phyloP scores from a whole-genome alignment of 2,113 vertebrate species.

The Platichthys stellatus region DNA sequence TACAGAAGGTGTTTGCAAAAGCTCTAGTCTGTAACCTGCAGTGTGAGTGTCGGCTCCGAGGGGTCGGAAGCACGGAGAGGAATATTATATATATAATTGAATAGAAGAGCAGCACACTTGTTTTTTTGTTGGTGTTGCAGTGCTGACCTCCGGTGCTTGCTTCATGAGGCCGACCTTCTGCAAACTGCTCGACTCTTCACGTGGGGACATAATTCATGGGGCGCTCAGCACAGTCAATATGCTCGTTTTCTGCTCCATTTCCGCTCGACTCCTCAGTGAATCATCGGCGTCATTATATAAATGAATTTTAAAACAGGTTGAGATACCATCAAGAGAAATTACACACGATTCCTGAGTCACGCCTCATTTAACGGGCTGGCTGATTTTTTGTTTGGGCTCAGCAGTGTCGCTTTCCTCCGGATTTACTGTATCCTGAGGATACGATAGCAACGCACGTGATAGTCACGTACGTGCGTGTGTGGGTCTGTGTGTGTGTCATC shows the following conservation, averaged over 20 bases:
- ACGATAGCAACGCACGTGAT: conserved; percentile 34
- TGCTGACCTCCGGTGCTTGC: conserved; percentile 38
- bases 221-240: conserved; percentile 65
- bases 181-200: conserved; percentile 51
- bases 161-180: conserved; percentile 59
- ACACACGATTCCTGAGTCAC: conserved; percentile 67
- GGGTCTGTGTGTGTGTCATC: conserved; percentile 18
- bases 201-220: conserved; percentile 52
- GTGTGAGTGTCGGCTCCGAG: background rate
- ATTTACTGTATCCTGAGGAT: conserved; percentile 52
- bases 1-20: background rate
- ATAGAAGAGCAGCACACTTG: conserved; percentile 9
- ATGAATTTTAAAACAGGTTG: conserved; percentile 73
- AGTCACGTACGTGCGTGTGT: background rate
- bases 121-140: conserved; percentile 24
- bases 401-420: conserved; percentile 63
- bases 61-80: background rate
- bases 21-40: background rate
- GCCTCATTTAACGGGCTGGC: conserved; percentile 70
- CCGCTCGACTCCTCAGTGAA: conserved; percentile 67
- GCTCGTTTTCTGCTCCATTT: conserved; percentile 76
- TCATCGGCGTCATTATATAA: conserved; percentile 73
- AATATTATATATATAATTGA: conserved; percentile 32
- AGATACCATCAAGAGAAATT: conserved; percentile 75
- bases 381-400: conserved; percentile 73